Conservation (phyloP, 2,113 vertebrate species). For the Alaudala cheleensis region DNA sequence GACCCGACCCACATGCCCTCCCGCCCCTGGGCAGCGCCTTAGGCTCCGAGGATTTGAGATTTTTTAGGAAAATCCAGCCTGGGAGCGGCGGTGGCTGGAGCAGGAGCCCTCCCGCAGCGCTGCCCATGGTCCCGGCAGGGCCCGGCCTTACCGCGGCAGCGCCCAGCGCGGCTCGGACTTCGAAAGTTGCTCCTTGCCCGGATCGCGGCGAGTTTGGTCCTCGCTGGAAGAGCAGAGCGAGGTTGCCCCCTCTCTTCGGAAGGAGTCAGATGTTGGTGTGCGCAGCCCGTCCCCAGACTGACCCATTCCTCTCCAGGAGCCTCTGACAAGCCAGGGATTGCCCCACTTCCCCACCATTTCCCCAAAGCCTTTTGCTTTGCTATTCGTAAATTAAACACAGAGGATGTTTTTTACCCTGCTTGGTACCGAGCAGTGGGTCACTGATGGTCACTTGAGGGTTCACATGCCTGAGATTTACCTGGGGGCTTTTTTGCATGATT, state of each 20-base stretch:
- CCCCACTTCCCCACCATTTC: background rate
- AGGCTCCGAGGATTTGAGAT: background rate
- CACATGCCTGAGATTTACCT: background rate
- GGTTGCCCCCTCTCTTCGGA: background rate
- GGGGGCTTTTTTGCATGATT: background rate
- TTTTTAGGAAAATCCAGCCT: fast-evolving
- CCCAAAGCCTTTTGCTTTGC: background rate
- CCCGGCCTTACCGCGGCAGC: background rate
- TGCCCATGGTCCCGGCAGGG: background rate
- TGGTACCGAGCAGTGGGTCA: background rate
- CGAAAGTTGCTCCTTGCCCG: background rate
- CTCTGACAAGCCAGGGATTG: background rate
- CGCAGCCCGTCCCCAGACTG: background rate
- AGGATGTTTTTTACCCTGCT: no score
- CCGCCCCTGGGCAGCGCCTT: background rate
- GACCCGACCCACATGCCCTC: background rate
- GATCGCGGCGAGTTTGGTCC: fast-evolving
- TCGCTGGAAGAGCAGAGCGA: background rate
- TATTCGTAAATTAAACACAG: background rate
- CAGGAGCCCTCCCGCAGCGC: background rate
- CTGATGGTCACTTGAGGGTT: background rate
- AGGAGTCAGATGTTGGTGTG: background rate
- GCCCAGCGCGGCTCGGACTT: fast-evolving
- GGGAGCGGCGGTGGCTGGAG: background rate
- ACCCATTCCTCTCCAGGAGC: background rate